phyloP scores from a whole-genome alignment of 1,140 invertebrate genomes.

The Chrysomallon squamiferum region DNA sequence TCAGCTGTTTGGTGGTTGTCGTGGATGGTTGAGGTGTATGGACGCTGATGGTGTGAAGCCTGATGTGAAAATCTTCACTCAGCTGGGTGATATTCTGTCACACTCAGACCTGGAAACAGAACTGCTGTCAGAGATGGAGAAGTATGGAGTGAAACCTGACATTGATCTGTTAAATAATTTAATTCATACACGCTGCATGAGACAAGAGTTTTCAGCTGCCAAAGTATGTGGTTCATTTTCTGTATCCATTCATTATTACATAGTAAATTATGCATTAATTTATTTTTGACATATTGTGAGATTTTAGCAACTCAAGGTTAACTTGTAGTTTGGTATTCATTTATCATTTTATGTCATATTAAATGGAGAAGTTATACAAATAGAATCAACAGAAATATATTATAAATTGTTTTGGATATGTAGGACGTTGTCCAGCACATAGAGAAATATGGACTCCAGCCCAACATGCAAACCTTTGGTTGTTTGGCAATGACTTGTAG shows the following conservation, averaged over 20 bases:
- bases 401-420: too few relatives aligned
- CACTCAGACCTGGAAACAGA: conserved; percentile 72
- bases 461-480: conserved; percentile 85
- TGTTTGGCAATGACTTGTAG: conserved; percentile 80
- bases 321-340: too few relatives aligned
- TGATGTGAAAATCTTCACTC: conserved; percentile 80
- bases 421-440: conserved; percentile 74
- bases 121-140: conserved; percentile 70
- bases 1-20: conserved; percentile 79
- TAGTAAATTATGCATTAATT: neutral
- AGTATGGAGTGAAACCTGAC: conserved; percentile 72
- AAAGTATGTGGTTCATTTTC: conserved; percentile 4
- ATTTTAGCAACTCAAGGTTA: too few relatives aligned
- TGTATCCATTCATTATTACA: neutral
- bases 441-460: conserved; percentile 67
- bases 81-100: conserved; percentile 75
- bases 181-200: conserved; percentile 65
- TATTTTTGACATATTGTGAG: too few relatives aligned
- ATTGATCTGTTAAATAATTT: conserved; percentile 85
- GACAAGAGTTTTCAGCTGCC: conserved; percentile 8
- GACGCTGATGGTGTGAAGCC: conserved; percentile 71
- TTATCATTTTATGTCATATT: too few relatives aligned
- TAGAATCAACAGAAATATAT: too few relatives aligned
- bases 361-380: too few relatives aligned
- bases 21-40: conserved; percentile 80